Evolutionary conservation across 2,888 invertebrate species (phyloP).

Genomic region (Ischnura elegans): DNA sequence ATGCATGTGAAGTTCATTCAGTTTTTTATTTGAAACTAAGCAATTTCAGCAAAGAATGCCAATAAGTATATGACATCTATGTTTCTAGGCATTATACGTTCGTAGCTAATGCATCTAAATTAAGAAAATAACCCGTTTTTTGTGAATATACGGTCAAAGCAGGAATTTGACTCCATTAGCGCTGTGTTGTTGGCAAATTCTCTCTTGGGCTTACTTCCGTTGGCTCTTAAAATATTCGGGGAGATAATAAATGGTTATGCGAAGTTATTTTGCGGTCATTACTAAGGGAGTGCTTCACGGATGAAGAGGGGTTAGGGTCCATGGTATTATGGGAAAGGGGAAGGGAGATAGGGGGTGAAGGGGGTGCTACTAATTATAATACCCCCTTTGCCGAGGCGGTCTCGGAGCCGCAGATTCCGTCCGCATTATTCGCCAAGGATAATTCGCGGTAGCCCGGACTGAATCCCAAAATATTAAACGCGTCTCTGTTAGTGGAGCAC

Average conservation of each 20-base stretch:
- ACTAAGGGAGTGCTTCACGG: not conserved
- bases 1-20: too few relatives aligned
- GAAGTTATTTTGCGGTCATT: not conserved
- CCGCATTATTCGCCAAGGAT: not conserved
- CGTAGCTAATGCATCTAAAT: too few relatives aligned
- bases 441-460: too few relatives aligned
- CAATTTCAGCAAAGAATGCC: too few relatives aligned
- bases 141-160: not conserved
- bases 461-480: too few relatives aligned
- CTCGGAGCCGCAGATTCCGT: not conserved
- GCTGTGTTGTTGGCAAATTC: not conserved
- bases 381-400: not conserved
- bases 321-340: not conserved
- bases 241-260: not conserved
- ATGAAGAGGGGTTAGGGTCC: not conserved
- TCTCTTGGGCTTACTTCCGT: not conserved
- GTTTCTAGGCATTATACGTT: too few relatives aligned
- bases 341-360: not conserved
- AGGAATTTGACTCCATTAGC: not conserved
- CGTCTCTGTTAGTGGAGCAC: too few relatives aligned
- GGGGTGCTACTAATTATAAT: not conserved
- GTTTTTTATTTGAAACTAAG: too few relatives aligned
- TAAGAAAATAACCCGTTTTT: too few relatives aligned
- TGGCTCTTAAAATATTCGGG: not conserved
- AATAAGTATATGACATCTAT: too few relatives aligned